Conservation (phyloP, 2,888 invertebrate genomes). For the Ernsta delagoae region DNA sequence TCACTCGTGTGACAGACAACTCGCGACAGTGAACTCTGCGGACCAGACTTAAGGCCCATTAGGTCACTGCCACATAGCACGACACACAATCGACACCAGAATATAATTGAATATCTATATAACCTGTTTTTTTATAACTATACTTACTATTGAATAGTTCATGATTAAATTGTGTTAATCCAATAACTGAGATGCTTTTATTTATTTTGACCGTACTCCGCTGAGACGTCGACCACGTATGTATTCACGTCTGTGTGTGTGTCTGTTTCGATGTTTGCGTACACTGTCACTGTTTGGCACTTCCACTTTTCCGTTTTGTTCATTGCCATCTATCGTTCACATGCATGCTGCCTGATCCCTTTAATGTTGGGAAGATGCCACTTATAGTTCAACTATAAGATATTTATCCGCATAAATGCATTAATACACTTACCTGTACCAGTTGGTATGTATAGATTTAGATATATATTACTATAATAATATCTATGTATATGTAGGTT, state of each 20-base stretch:
- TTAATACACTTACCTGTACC: not conserved
- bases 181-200: conserved; percentile 84
- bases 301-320: conserved; percentile 55
- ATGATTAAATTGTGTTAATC: conserved; percentile 85
- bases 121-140: conserved; percentile 80
- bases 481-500: not conserved
- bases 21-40: conserved; percentile 74
- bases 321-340: conserved; percentile 73
- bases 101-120: conserved; percentile 57
- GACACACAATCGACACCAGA: conserved; percentile 79
- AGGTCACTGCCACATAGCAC: conserved; percentile 78
- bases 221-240: conserved; percentile 84
- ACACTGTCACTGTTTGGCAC: conserved; percentile 80
- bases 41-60: conserved; percentile 47
- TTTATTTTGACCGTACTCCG: conserved; percentile 83
- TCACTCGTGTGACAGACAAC: conserved; percentile 40
- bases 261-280: conserved; percentile 83
- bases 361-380: conserved; percentile 51
- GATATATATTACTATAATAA: not conserved
- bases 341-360: conserved; percentile 76
- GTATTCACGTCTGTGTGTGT: conserved; percentile 82
- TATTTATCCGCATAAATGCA: conserved; percentile 10
- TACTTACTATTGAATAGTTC: conserved; percentile 80
- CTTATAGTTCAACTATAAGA: conserved; percentile 40
- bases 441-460: conserved; percentile 1